These are phyloP conservation scores for Thelaira solivaga DNA, from an alignment of 2,888 invertebrate species.

Conservation along the genomic window DNA sequence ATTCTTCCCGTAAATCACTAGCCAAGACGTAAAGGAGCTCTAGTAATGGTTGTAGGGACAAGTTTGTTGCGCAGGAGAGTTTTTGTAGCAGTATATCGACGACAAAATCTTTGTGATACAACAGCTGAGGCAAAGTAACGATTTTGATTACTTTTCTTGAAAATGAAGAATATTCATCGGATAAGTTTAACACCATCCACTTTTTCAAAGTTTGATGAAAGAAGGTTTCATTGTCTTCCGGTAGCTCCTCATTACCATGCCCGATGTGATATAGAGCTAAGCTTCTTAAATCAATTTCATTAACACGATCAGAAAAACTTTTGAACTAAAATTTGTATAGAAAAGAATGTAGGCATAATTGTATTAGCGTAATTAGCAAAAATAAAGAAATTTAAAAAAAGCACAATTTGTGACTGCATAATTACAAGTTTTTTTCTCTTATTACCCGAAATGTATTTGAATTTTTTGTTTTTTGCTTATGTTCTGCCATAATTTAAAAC, in stretches of 20 bases:
- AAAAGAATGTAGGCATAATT: no score
- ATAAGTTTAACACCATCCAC: conserved; percentile 93
- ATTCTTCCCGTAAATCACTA: conserved; percentile 91
- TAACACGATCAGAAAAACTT: conserved; percentile 91
- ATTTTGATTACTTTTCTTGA: conserved; percentile 85
- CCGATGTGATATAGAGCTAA: conserved; percentile 91
- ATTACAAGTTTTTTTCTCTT: not conserved
- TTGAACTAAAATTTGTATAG: conserved; percentile 81
- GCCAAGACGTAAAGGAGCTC: conserved; percentile 91
- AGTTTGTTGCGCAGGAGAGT: conserved; percentile 83
- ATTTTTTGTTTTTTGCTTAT: conserved; percentile 81
- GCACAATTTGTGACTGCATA: not conserved
- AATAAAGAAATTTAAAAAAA: no score
- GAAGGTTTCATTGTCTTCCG: conserved; percentile 83
- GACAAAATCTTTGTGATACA: conserved; percentile 88
- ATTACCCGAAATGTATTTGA: conserved; percentile 87
- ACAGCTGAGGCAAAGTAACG: conserved; percentile 89
- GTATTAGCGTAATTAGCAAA: no score
- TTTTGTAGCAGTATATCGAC: conserved; percentile 85
- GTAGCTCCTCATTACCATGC: conserved; percentile 85
- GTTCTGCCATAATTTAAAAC: conserved; percentile 52
- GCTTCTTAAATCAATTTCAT: conserved; percentile 87
- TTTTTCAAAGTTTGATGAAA: conserved; percentile 90
- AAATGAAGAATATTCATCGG: conserved; percentile 88
- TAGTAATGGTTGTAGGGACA: conserved; percentile 88